Evolutionary conservation across 2,888 invertebrate species (phyloP).

Genomic region (Eretmocerus hayati): DNA sequence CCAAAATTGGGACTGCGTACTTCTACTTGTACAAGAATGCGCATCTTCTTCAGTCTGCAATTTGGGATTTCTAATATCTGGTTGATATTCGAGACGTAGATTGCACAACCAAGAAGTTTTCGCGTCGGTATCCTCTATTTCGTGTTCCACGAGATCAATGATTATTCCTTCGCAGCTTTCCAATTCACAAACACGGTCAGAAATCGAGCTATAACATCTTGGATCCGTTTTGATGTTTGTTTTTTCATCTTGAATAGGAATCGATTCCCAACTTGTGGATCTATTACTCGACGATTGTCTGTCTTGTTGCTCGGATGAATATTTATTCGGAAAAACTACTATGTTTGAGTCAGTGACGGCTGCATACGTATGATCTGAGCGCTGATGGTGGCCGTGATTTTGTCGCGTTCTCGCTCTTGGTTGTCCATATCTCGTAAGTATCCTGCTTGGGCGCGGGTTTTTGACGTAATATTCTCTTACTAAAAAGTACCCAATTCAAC

Average conservation of each 20-base stretch:
- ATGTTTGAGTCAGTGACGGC: too few species aligned
- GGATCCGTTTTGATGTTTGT: too few species aligned
- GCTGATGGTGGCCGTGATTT: slow-evolving; percentile 13
- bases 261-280: too few species aligned
- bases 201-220: too few species aligned
- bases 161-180: background rate
- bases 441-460: background rate
- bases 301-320: background rate
- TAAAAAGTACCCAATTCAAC: too few species aligned
- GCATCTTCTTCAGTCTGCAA: background rate
- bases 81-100: slow-evolving; percentile 14
- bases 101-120: slow-evolving; percentile 17
- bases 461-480: too few species aligned
- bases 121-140: slow-evolving; percentile 8
- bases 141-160: background rate
- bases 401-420: slow-evolving; percentile 7
- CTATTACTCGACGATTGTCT: background rate
- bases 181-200: background rate
- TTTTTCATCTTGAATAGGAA: background rate
- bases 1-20: slow-evolving; percentile 1
- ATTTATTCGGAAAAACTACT: too few species aligned
- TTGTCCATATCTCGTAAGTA: slow-evolving; percentile 3
- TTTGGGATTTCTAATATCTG: background rate
- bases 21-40: too few species aligned
- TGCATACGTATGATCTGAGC: slow-evolving; percentile 21